Evolutionary conservation across 2,113 vertebrate genomes (phyloP).

Genomic region (Archilochus colubris): DNA sequence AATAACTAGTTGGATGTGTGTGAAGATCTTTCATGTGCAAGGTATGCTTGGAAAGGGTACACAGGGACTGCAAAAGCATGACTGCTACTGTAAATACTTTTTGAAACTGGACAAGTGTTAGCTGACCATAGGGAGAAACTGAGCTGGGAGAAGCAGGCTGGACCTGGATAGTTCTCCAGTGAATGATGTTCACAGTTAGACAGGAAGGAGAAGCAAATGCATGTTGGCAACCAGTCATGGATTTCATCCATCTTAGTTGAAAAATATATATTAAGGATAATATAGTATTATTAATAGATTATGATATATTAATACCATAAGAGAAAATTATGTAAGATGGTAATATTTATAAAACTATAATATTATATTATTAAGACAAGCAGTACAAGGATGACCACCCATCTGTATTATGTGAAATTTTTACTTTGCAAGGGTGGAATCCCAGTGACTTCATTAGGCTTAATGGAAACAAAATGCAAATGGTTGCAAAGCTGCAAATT

Average conservation of each 20-base stretch:
- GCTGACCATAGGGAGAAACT: not conserved
- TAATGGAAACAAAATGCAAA: slow-evolving; percentile 19
- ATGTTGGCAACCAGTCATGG: not conserved
- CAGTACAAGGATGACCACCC: not conserved
- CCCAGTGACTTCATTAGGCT: not conserved
- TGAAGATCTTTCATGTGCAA: not conserved
- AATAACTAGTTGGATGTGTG: not conserved
- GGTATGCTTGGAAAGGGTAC: not conserved
- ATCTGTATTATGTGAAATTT: not conserved
- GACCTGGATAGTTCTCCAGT: not conserved
- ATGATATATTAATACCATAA: too few species aligned
- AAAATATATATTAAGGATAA: too few species aligned
- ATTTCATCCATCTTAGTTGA: not conserved
- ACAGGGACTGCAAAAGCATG: not conserved
- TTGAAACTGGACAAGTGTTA: not conserved
- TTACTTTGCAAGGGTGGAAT: not conserved
- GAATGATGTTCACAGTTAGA: not conserved
- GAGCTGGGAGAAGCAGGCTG: not conserved
- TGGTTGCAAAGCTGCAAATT: not conserved
- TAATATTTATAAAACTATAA: too few species aligned
- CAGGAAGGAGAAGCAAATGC: not conserved
- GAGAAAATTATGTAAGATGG: too few species aligned
- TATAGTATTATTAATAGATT: too few species aligned
- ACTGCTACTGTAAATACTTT: not conserved
- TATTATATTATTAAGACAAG: not conserved